phyloP scores from a whole-genome alignment of 2,113 vertebrate species.

The Nothoprocta pentlandii region DNA sequence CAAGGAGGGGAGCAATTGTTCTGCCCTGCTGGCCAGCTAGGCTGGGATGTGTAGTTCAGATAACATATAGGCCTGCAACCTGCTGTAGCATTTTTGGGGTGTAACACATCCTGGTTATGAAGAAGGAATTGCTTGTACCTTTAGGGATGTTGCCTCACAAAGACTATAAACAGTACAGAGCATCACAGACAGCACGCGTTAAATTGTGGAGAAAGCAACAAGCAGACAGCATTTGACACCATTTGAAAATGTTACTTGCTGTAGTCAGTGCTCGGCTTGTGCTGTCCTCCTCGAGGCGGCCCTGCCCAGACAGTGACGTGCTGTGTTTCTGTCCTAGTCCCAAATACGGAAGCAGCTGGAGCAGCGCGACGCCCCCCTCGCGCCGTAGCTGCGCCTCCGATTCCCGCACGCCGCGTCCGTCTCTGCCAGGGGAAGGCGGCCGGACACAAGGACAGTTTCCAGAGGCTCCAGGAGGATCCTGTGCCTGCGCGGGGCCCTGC shows the following conservation, averaged over 20 bases:
- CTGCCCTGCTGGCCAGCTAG: background rate
- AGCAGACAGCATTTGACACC: background rate
- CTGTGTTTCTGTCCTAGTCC: conserved; percentile 67
- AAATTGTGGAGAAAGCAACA: background rate
- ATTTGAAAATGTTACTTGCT: background rate
- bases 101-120: background rate
- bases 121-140: background rate
- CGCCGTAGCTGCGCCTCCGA: background rate
- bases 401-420: fast-evolving
- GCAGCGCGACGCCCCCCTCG: conserved; percentile 15
- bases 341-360: conserved; percentile 75
- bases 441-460: background rate
- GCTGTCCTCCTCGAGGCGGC: background rate
- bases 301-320: background rate
- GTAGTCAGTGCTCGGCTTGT: background rate
- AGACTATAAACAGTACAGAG: background rate
- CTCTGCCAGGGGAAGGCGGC: background rate
- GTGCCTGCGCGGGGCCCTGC: fast-evolving
- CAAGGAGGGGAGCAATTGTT: background rate
- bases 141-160: background rate
- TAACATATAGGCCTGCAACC: background rate
- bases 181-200: fast-evolving
- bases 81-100: background rate
- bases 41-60: fast-evolving
- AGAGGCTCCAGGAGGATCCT: fast-evolving